These are phyloP conservation scores for Labeo calbasu DNA, from an alignment of 2,797 vertebrate species.

Conservation along the genomic window DNA sequence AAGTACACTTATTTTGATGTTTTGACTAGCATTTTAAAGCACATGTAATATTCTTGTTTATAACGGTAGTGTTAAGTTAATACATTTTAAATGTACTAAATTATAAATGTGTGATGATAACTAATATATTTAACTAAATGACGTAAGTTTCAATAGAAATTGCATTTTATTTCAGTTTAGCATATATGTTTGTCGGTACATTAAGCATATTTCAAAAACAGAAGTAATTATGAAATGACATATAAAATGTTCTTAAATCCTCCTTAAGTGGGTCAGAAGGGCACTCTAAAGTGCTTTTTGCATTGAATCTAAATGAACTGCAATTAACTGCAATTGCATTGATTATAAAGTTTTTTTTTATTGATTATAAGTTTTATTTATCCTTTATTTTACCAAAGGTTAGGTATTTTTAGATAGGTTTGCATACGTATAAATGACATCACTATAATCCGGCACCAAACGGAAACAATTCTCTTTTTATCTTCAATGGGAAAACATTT, in stretches of 20 bases:
- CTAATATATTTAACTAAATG: not conserved
- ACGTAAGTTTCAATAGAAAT: not conserved
- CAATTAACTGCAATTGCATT: not conserved
- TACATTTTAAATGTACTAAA: not conserved
- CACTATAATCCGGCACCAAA: too few relatives aligned
- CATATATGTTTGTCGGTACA: not conserved
- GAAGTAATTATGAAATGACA: not conserved
- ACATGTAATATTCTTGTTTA: not conserved
- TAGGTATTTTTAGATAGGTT: too few relatives aligned
- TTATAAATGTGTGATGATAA: not conserved
- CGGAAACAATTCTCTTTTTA: not conserved
- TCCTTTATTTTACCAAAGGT: too few relatives aligned
- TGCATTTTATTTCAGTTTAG: not conserved
- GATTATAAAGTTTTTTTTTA: not conserved
- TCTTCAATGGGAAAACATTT: too few relatives aligned
- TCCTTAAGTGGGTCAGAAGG: not conserved
- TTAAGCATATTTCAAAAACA: not conserved
- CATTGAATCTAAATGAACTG: not conserved
- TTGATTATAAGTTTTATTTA: too few relatives aligned
- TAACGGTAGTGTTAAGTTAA: not conserved
- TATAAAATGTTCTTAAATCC: not conserved
- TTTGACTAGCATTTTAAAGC: not conserved
- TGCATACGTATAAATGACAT: too few relatives aligned
- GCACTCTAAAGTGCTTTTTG: not conserved
- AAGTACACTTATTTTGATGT: not conserved